phyloP scores from a whole-genome alignment of 2,797 vertebrate genomes.

The Leuciscus waleckii region DNA sequence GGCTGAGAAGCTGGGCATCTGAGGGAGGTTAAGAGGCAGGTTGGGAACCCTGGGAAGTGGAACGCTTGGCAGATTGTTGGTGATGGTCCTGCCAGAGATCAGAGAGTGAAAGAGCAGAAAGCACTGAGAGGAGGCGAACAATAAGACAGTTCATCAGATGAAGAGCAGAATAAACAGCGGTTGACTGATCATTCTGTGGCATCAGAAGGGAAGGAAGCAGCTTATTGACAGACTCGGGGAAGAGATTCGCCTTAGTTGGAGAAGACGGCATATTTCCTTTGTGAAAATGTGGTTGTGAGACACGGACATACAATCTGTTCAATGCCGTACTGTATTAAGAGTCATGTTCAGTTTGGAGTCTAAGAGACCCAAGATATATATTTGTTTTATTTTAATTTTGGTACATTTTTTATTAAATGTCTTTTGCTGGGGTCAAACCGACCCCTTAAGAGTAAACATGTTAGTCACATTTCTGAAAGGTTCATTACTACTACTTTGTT shows the following conservation, averaged over 20 bases:
- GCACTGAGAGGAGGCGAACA: conserved; percentile 13
- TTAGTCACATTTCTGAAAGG: background rate
- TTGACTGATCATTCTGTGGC: background rate
- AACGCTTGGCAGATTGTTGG: conserved; percentile 95
- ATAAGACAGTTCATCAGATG: conserved; percentile 38
- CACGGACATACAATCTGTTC: background rate
- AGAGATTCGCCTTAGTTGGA: background rate
- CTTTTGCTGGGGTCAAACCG: no score
- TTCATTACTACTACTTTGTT: background rate
- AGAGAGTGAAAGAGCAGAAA: conserved; percentile 43
- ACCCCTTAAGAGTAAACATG: no score
- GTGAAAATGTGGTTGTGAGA: background rate
- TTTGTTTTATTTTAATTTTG: background rate
- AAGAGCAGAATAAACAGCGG: conserved; percentile 30
- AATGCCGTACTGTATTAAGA: background rate
- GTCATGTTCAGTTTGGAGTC: background rate
- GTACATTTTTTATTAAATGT: background rate
- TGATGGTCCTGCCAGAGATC: conserved; percentile 86
- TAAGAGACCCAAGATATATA: background rate
- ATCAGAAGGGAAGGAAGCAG: conserved; percentile 2
- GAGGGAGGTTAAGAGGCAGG: conserved; percentile 93
- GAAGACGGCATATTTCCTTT: background rate
- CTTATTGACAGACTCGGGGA: background rate
- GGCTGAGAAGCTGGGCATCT: conserved; percentile 94
- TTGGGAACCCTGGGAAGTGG: conserved; percentile 96